phyloP scores from a whole-genome alignment of 2,797 vertebrate genomes.

The Urosaurus nigricauda region DNA sequence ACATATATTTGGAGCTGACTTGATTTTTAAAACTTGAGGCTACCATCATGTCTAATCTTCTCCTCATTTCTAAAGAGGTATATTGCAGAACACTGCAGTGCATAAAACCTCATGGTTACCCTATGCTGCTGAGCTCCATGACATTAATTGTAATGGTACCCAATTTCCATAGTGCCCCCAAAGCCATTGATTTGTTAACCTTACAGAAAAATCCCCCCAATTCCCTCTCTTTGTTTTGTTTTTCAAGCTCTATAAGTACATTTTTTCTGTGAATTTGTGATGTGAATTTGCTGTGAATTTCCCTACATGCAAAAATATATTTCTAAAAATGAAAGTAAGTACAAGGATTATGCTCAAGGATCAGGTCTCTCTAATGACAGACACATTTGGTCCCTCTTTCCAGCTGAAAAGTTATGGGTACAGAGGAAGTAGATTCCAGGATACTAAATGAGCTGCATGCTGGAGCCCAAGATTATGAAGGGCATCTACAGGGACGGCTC shows the following conservation, averaged over 20 bases:
- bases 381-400: neutral
- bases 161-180: neutral
- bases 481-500: no score
- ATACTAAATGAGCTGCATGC: no score
- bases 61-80: neutral
- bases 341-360: neutral
- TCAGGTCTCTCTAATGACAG: neutral
- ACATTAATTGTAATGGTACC: neutral
- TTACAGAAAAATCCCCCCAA: neutral
- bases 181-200: neutral
- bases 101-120: neutral
- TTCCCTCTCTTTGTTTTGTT: neutral
- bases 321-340: neutral
- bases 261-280: neutral
- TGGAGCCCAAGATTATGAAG: no score
- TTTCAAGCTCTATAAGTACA: neutral
- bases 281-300: neutral
- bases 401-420: neutral
- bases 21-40: neutral
- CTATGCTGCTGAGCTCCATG: neutral
- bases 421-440: neutral
- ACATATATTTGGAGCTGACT: neutral
- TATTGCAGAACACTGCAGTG: neutral
- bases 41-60: neutral
- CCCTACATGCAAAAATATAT: neutral